These are phyloP conservation scores for Drosophila auraria DNA, from an alignment of 1,140 invertebrate genomes.

Conservation along the genomic window DNA sequence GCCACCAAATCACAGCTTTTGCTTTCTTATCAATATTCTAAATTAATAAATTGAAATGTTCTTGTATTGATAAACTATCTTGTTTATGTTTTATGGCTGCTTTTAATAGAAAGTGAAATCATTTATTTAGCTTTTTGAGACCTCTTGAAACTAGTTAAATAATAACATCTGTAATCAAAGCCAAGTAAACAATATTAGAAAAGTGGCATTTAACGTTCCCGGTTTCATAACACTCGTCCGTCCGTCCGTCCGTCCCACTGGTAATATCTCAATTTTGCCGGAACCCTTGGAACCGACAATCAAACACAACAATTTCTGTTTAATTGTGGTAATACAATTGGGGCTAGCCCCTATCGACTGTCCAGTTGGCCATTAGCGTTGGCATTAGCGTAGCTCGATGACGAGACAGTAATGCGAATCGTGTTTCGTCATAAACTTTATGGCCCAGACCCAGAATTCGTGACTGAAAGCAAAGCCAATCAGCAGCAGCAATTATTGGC, in stretches of 20 bases:
- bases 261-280: slow-evolving; percentile 28
- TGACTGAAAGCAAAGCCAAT: slow-evolving; percentile 17
- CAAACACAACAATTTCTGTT: slow-evolving; percentile 11
- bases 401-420: slow-evolving; percentile 41
- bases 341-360: slow-evolving; percentile 43
- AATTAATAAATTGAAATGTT: slow-evolving; percentile 19
- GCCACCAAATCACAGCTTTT: background rate
- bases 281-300: slow-evolving; percentile 25
- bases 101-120: background rate
- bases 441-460: slow-evolving; percentile 35
- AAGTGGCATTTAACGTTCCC: background rate
- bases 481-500: background rate
- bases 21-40: slow-evolving; percentile 4
- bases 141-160: background rate
- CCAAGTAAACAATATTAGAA: background rate
- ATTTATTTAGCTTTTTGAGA: no score
- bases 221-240: slow-evolving; percentile 2
- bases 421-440: slow-evolving; percentile 51
- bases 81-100: background rate
- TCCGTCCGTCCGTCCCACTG: background rate
- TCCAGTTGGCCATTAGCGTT: slow-evolving; percentile 40
- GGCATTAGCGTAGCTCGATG: slow-evolving; percentile 53
- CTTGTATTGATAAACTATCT: slow-evolving; percentile 5
- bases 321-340: slow-evolving; percentile 35
- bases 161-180: background rate